Conservation (phyloP, 2,797 vertebrate genomes). For the Champsocephalus gunnari region DNA sequence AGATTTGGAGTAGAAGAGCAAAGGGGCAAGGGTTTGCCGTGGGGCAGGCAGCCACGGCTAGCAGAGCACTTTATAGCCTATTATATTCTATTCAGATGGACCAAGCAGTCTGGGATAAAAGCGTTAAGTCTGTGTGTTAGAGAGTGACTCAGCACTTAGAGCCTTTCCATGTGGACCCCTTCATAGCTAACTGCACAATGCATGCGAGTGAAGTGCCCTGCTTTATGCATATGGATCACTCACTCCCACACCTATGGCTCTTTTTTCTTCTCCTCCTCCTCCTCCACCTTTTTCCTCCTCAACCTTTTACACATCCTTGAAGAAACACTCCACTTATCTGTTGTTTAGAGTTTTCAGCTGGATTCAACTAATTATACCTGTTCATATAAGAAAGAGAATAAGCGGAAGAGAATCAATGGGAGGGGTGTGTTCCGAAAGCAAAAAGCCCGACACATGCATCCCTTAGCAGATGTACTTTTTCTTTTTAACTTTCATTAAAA, state of each 20-base stretch:
- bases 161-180: conserved; percentile 74
- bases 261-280: conserved; percentile 20
- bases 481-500: conserved; percentile 16
- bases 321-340: conserved; percentile 23
- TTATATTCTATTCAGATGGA: conserved; percentile 82
- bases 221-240: conserved; percentile 58
- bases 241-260: conserved; percentile 50
- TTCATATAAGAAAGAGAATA: conserved; percentile 16
- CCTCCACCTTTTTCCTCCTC: conserved; percentile 33
- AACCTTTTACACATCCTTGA: conserved; percentile 34
- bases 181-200: conserved; percentile 72
- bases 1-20: conserved; percentile 69
- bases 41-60: conserved; percentile 74
- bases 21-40: conserved; percentile 69
- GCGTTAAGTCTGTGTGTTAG: conserved; percentile 77
- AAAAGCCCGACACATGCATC: conserved; percentile 14
- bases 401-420: conserved; percentile 9
- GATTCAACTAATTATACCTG: conserved; percentile 42
- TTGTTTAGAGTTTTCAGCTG: conserved; percentile 34
- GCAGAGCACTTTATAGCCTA: conserved; percentile 79
- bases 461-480: background rate
- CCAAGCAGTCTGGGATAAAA: conserved; percentile 74
- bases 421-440: conserved; percentile 1
- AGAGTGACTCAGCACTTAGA: conserved; percentile 81
- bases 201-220: conserved; percentile 77